Percentiles rank a stretch among this genome's conserved stretches.
These are phyloP conservation scores for Diarsia rubi DNA, from an alignment of 2,888 invertebrate species.

Conservation along the genomic window DNA sequence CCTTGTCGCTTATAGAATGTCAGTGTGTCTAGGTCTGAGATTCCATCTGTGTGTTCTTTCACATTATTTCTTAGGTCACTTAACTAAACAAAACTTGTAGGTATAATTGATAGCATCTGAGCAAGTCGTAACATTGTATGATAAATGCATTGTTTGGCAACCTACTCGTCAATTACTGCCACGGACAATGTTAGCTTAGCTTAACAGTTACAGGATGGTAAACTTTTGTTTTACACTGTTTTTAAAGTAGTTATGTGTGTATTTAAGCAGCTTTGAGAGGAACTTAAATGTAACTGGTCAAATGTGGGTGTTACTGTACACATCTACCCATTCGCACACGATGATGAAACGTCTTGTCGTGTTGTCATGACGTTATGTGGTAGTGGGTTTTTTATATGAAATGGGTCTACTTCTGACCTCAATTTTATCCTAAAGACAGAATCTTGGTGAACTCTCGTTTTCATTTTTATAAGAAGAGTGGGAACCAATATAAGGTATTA, in stretches of 20 bases:
- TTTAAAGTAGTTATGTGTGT: conserved; percentile 7
- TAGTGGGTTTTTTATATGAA: no score
- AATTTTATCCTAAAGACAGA: no score
- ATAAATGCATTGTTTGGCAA: conserved; percentile 19
- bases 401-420: no score
- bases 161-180: conserved; percentile 15
- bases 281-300: background rate
- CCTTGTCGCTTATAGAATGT: background rate
- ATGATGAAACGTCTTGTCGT: background rate
- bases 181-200: conserved; percentile 23
- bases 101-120: conserved; percentile 22
- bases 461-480: background rate
- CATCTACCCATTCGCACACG: background rate
- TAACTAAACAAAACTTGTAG: no score
- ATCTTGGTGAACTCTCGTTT: background rate
- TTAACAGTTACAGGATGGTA: conserved; percentile 3
- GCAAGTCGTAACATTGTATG: conserved; percentile 10
- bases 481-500: background rate
- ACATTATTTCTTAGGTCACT: background rate
- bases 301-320: background rate
- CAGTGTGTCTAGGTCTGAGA: background rate
- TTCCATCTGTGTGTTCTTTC: background rate
- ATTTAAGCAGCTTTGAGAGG: background rate
- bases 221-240: conserved; percentile 2
- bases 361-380: no score